phyloP scores from a whole-genome alignment of 2,888 invertebrate genomes.

The Thumatha senex region DNA sequence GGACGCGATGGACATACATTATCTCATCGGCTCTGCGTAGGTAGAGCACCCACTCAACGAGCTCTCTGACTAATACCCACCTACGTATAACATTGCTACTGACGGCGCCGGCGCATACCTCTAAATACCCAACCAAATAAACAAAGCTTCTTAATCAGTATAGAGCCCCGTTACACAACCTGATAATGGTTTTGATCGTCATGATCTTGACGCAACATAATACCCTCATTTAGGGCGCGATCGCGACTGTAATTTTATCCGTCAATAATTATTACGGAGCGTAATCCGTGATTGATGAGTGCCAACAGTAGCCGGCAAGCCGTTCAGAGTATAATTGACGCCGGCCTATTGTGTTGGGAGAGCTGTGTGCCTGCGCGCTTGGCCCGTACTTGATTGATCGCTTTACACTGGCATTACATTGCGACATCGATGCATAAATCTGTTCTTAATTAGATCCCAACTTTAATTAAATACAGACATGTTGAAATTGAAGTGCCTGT shows the following conservation, averaged over 20 bases:
- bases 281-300: slow-evolving; percentile 75
- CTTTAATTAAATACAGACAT: slow-evolving; percentile 63
- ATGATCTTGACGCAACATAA: slow-evolving; percentile 44
- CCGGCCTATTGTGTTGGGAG: slow-evolving; percentile 52
- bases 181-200: slow-evolving; percentile 19
- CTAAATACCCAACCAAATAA: slow-evolving; percentile 7
- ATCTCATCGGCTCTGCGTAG: slow-evolving; percentile 48
- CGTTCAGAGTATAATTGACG: slow-evolving; percentile 65
- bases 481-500: slow-evolving; percentile 55
- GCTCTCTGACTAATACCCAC: slow-evolving; percentile 36
- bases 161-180: slow-evolving; percentile 22
- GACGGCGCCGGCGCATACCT: slow-evolving; percentile 15
- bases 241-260: slow-evolving; percentile 53
- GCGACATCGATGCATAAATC: slow-evolving; percentile 52
- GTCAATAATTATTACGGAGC: slow-evolving; percentile 74
- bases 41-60: slow-evolving; percentile 50
- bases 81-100: slow-evolving; percentile 19
- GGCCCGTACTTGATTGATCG: slow-evolving; percentile 56
- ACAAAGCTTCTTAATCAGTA: slow-evolving; percentile 3
- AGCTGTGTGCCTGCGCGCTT: slow-evolving; percentile 15
- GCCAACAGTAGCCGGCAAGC: slow-evolving; percentile 63
- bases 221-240: slow-evolving; percentile 50
- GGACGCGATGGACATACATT: slow-evolving; percentile 39
- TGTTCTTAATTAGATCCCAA: slow-evolving; percentile 62
- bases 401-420: slow-evolving; percentile 41